Evolutionary conservation across 1,140 invertebrate species (phyloP).

Genomic region (Eumaeus atala): DNA sequence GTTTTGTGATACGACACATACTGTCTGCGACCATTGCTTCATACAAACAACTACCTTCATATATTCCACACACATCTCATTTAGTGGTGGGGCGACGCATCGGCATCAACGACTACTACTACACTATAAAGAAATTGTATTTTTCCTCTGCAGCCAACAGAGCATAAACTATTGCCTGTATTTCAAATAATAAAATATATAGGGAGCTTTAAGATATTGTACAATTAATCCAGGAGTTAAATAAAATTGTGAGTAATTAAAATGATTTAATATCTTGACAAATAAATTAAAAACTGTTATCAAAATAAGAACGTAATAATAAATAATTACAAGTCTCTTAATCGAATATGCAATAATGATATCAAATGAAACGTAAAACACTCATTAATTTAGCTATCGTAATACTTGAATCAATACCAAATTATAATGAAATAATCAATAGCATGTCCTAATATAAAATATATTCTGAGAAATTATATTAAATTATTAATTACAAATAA

Average conservation of each 20-base stretch:
- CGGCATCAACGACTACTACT: too few species aligned
- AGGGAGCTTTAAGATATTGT: too few species aligned
- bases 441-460: slow-evolving; percentile 44
- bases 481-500: slow-evolving; percentile 28
- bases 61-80: too few species aligned
- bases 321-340: slow-evolving; percentile 58
- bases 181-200: too few species aligned
- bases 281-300: slow-evolving; percentile 65
- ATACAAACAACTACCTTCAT: too few species aligned
- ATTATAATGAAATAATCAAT: slow-evolving; percentile 11
- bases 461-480: slow-evolving; percentile 33
- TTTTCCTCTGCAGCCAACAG: too few species aligned
- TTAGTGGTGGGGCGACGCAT: too few species aligned
- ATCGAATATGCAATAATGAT: slow-evolving; percentile 40
- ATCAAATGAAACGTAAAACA: slow-evolving; percentile 46
- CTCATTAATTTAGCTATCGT: slow-evolving; percentile 26
- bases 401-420: slow-evolving; percentile 51
- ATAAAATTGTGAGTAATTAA: slow-evolving; percentile 33
- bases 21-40: too few species aligned
- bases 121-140: too few species aligned
- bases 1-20: too few species aligned
- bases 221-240: slow-evolving; percentile 5
- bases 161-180: too few species aligned
- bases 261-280: slow-evolving; percentile 68
- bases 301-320: slow-evolving; percentile 58